Conservation (phyloP, 2,113 vertebrate genomes). For the Petrocephalus zakoni region DNA sequence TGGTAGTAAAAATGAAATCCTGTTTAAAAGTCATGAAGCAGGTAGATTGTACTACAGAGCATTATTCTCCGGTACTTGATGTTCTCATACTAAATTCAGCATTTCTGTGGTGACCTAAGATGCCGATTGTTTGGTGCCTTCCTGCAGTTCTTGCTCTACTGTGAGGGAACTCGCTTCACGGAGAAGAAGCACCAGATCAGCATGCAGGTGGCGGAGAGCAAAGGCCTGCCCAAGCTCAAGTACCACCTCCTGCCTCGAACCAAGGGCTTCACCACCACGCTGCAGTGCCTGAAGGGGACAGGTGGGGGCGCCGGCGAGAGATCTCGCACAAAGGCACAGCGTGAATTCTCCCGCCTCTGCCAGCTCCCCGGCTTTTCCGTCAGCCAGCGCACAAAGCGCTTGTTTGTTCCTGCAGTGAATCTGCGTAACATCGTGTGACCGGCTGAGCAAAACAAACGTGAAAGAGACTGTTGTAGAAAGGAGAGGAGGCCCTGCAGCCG, state of each 20-base stretch:
- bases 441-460: neutral
- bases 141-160: constrained; percentile 87
- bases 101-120: neutral
- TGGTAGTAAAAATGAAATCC: neutral
- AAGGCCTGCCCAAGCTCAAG: constrained; percentile 88
- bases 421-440: neutral
- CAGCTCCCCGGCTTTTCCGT: neutral
- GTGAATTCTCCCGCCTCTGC: neutral
- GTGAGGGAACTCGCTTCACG: constrained; percentile 94
- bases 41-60: neutral
- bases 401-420: neutral
- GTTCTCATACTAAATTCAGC: neutral
- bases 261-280: constrained; percentile 94
- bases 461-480: neutral
- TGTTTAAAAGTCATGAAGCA: neutral
- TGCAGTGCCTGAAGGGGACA: constrained; percentile 91
- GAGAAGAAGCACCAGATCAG: constrained; percentile 95
- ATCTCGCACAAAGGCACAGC: neutral
- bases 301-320: constrained; percentile 53
- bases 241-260: constrained; percentile 91
- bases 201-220: constrained; percentile 91
- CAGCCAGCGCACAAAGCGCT: neutral
- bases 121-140: neutral
- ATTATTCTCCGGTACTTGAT: too few species aligned
- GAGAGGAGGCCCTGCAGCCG: neutral